phyloP scores from a whole-genome alignment of 2,888 invertebrate species.

The Antheraea yamamai region DNA sequence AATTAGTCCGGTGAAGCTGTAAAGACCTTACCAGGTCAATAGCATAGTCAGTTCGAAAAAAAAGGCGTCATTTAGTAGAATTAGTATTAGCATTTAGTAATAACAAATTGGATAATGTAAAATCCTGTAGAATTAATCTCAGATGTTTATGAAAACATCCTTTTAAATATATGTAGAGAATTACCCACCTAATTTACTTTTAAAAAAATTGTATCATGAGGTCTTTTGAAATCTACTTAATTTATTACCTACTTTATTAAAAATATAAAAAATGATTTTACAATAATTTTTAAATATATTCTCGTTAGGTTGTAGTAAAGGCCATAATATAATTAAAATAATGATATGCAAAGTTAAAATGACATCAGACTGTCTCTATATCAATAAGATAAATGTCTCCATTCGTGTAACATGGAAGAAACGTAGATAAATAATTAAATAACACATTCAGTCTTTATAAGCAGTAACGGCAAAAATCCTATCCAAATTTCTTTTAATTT shows the following conservation, averaged over 20 bases:
- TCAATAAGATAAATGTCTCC: background rate
- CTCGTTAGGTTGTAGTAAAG: background rate
- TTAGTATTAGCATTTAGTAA: too few relatives aligned
- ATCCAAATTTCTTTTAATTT: background rate
- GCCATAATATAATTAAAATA: background rate
- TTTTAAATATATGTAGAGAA: too few relatives aligned
- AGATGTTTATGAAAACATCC: too few relatives aligned
- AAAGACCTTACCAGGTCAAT: too few relatives aligned
- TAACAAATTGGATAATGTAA: too few relatives aligned
- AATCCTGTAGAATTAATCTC: too few relatives aligned
- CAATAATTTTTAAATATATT: background rate
- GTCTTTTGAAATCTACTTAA: too few relatives aligned
- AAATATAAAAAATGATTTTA: too few relatives aligned
- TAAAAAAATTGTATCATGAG: background rate
- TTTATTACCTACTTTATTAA: too few relatives aligned
- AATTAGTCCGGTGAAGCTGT: too few relatives aligned
- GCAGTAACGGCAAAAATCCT: background rate
- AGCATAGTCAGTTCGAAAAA: too few relatives aligned
- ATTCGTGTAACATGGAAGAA: background rate
- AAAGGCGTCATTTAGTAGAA: too few relatives aligned
- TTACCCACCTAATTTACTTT: background rate
- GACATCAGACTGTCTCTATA: background rate
- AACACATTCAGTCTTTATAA: background rate
- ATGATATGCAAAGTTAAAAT: background rate
- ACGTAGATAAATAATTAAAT: background rate